Base-by-base conservation (phyloP, 2,888 invertebrate species). In the Sericinus montela region DNA sequence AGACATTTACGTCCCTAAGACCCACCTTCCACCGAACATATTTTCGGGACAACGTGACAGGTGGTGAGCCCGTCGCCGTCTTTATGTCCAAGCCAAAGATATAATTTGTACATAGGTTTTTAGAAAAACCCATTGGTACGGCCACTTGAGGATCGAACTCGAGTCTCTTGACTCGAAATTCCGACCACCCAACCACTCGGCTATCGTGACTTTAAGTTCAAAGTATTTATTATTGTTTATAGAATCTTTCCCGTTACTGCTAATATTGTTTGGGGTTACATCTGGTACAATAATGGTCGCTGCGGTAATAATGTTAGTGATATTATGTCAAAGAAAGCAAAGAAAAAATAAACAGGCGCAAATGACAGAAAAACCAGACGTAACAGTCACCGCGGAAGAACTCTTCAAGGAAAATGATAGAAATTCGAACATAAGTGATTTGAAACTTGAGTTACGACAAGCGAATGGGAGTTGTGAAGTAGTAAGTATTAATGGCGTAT, bases 371-470 rank as follows among this genome's bases (percentile, higher is more conserved):
- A 92, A 94, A 61, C 92, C 92, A 2, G 91, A 91, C 30, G 90
- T 90, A 0, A 89, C 88, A 1, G 87, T 87, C 1, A 84, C 82
- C 1, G 78, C 86, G 1, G 86, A 86, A 54, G 87, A 87, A 46
- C 58, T 88, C 34, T 93, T 91, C 58, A 93, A 94, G 60, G 94
- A 94, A 72, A 96, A 96, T 51, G 97, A 97, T 75, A 91, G 96
- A 59, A 96, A 96, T 67, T 97, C 97, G 44, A 97, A 97, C 74
- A 96, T 97, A 66, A 97, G 97, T 58, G 97, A 97, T 82, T 89
- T 97, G 72, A 97, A 97, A 81, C 91, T 96, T 57, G 97, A 97
- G 80, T 91, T 97, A 54, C 90, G 97, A 52, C 96, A 96, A 39
- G 93, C 94, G 8, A 94, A 94, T 54, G 94, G 94, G 32, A 93